Percentiles rank a stretch among this genome's conserved stretches.
Conservation (phyloP, 2,888 invertebrate species). For the Reticulitermes lucifugus region DNA sequence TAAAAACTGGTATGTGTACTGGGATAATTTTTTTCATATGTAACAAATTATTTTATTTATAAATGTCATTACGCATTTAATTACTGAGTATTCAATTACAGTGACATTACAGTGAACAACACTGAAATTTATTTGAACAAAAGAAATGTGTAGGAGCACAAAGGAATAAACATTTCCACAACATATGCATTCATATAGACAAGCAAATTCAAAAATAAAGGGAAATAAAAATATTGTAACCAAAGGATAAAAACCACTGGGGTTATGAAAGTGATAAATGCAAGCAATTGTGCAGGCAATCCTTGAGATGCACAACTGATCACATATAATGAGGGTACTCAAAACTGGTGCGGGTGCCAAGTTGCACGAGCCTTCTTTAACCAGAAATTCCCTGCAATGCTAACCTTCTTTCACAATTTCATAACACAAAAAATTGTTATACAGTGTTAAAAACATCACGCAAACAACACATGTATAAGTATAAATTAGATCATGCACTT, state of each 20-base stretch:
- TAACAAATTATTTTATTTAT: background rate
- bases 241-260: background rate
- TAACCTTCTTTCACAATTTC: background rate
- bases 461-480: background rate
- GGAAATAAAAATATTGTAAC: background rate
- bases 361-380: slow-evolving; percentile 19
- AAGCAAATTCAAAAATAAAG: slow-evolving; percentile 7
- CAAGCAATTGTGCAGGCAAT: slow-evolving; percentile 45
- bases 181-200: slow-evolving; percentile 19
- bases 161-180: background rate
- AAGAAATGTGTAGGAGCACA: background rate
- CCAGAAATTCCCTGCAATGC: too few relatives aligned
- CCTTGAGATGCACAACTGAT: slow-evolving; percentile 1
- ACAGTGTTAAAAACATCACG: background rate
- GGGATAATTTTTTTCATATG: too few relatives aligned
- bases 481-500: background rate
- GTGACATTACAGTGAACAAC: background rate
- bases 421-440: background rate
- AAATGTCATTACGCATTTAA: background rate
- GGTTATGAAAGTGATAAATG: slow-evolving; percentile 56
- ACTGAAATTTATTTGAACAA: background rate
- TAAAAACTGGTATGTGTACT: too few relatives aligned
- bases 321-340: background rate
- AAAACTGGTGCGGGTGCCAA: background rate
- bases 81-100: background rate